Conservation (phyloP, 2,888 invertebrate genomes). For the Machimus atricapillus region DNA sequence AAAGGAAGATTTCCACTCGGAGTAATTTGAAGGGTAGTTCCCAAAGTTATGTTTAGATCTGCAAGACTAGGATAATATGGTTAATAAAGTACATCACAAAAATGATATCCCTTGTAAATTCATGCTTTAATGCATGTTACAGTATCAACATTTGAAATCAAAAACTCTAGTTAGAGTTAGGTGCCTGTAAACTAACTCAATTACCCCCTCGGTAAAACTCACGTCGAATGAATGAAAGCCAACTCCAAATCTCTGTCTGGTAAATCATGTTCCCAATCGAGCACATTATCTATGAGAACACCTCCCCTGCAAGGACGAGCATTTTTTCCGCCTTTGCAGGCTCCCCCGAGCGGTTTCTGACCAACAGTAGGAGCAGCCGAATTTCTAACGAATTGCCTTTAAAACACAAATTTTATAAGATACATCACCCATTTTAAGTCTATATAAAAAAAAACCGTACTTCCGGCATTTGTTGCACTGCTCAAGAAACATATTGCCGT, state of each 20-base stretch:
- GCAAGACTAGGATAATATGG: slow-evolving; percentile 73
- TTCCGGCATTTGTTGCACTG: slow-evolving; percentile 89
- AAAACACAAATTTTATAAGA: background rate
- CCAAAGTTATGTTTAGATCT: slow-evolving; percentile 91
- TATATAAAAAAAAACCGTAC: slow-evolving; percentile 58
- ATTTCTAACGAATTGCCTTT: slow-evolving; percentile 80
- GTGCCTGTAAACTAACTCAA: background rate
- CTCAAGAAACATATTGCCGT: slow-evolving; percentile 98
- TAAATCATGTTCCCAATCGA: slow-evolving; percentile 97
- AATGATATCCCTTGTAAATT: background rate
- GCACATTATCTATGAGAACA: slow-evolving; percentile 84
- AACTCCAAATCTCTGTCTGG: slow-evolving; percentile 85
- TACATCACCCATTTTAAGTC: background rate
- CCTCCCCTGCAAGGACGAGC: slow-evolving; percentile 90
- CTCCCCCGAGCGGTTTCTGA: slow-evolving; percentile 70
- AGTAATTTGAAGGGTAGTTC: slow-evolving; percentile 97
- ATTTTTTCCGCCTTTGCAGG: slow-evolving; percentile 70
- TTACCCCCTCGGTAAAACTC: slow-evolving; percentile 38
- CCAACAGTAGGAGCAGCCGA: slow-evolving; percentile 84
- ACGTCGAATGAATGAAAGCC: slow-evolving; percentile 83
- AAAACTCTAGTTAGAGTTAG: background rate
- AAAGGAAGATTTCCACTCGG: slow-evolving; percentile 95
- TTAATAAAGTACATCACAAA: background rate
- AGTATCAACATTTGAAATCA: too few species aligned
- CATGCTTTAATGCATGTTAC: too few species aligned